Base-by-base conservation (phyloP, 2,797 vertebrate genomes). In the Acomys russatus region DNA sequence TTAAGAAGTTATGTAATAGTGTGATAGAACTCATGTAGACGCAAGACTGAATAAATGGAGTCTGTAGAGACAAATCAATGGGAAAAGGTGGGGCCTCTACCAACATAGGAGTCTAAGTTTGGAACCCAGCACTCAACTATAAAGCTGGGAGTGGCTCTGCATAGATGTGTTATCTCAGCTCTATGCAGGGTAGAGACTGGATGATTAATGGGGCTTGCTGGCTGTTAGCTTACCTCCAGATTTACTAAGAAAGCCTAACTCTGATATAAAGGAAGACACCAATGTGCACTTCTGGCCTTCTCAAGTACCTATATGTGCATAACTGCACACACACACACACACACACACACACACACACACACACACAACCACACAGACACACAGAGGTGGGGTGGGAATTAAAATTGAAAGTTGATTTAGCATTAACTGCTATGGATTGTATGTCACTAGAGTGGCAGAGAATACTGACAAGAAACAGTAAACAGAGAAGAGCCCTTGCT, bases 301-400 rank as follows among this genome's bases (percentile, higher is more conserved):
- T 9, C 7, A 70, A 85, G 33, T 54, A n/a, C 49, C n/a, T 54
- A 23, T 44, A 11, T 49, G 83, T 68, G 33, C 44, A 70, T 28
- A 23, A 14, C 18, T 51, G 8, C 23, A 63, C 33, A n/a, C 30
- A n/a, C 30, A n/a, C 64, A 30, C 25, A 28, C 63, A 66, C 63
- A 64, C 63, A 71, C n/a, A 35, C 33, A 71, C 17, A 35, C 70
- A 54, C 54, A 54, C 54, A 11, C 54, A 54, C 54, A 54, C 11
- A 54, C 54, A 54, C 54, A 54, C 54, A 54, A n/a, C n/a, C n/a
- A 79, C 0, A 5, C 17, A 79, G 0, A 25, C 9, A 56, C 51
- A 56, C 1, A 33, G 0, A 30, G 7, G 44, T 7, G 44, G 2
- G 76, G 7, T 2, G 25, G 15, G n/a, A 44, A 20, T 9, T 3